Percentiles rank a stretch among this genome's conserved stretches.
Evolutionary conservation across 2,113 vertebrate species (phyloP).

Genomic region (Ursus arctos): DNA sequence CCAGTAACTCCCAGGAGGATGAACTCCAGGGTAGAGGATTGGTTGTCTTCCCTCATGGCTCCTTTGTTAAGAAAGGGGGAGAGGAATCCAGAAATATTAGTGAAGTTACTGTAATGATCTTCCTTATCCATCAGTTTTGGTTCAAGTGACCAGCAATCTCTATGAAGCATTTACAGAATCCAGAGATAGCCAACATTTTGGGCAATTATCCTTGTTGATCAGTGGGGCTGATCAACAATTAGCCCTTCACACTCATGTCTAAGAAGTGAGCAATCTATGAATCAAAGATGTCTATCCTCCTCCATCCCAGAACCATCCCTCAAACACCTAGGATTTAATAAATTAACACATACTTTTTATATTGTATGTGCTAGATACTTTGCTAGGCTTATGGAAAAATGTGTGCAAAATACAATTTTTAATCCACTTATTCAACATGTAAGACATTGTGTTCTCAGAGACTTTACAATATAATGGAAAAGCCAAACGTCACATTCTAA

Average conservation of each 20-base stretch:
- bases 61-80: not conserved
- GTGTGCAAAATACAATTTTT: not conserved
- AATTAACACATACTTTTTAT: not conserved
- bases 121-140: not conserved
- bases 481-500: not conserved
- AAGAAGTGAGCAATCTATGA: not conserved
- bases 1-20: constrained; percentile 73
- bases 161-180: not conserved
- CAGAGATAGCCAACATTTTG: not conserved
- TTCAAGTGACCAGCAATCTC: not conserved
- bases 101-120: not conserved
- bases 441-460: not conserved
- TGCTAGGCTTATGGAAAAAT: not conserved
- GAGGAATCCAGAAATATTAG: not conserved
- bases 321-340: not conserved
- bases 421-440: not conserved
- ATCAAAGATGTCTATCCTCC: not conserved
- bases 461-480: not conserved
- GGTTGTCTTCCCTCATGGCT: constrained; percentile 65
- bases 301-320: not conserved
- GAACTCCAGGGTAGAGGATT: constrained; percentile 60
- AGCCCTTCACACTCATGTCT: not conserved
- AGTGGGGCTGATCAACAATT: not conserved
- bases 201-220: not conserved
- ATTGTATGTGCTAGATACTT: not conserved